Evolutionary conservation across 2,888 invertebrate genomes (phyloP).

Genomic region (Callinectes sapidus): DNA sequence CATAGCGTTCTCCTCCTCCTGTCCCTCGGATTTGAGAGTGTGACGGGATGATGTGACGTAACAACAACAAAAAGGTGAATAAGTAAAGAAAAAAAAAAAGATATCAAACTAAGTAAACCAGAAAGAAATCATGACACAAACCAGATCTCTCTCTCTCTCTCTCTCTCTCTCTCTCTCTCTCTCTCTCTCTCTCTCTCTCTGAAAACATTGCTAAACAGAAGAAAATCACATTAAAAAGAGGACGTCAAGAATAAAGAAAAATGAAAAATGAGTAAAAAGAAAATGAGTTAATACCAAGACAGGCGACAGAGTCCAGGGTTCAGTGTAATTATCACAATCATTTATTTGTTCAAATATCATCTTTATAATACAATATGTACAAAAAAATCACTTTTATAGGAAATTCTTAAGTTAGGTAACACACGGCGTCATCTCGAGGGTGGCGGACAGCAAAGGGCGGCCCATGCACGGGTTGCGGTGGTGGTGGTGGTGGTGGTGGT

Average conservation of each 20-base stretch:
- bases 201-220: too few species aligned
- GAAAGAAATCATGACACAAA: too few species aligned
- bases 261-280: neutral
- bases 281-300: neutral
- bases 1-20: too few species aligned
- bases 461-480: neutral
- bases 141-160: too few species aligned
- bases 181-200: too few species aligned
- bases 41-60: too few species aligned
- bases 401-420: slow-evolving; percentile 30
- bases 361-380: slow-evolving; percentile 65
- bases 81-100: neutral
- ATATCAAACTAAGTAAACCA: neutral
- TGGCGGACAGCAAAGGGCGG: neutral
- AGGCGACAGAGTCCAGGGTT: neutral
- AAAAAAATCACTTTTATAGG: slow-evolving; percentile 46
- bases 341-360: slow-evolving; percentile 66
- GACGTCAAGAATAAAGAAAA: too few species aligned
- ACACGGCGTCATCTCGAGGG: slow-evolving; percentile 8
- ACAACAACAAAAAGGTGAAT: too few species aligned
- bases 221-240: too few species aligned
- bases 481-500: slow-evolving; percentile 22
- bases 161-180: too few species aligned
- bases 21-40: too few species aligned
- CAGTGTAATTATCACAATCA: slow-evolving; percentile 60